phyloP scores from a whole-genome alignment of 2,797 vertebrate species.

The Chaetodon trifasciatus region DNA sequence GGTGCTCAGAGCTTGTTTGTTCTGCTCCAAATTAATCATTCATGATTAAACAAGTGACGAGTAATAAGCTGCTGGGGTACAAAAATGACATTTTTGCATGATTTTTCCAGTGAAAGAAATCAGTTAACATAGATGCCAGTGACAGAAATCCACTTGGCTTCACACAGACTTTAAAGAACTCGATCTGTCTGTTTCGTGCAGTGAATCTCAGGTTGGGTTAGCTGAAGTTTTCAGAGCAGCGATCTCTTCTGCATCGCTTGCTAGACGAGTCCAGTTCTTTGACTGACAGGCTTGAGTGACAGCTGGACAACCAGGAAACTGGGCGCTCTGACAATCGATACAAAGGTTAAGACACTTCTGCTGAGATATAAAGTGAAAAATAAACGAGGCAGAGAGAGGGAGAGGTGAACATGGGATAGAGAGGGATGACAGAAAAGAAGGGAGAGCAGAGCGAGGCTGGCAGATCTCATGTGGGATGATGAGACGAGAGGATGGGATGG shows the following conservation, averaged over 20 bases:
- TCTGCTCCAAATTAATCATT: no score
- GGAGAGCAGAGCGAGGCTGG: neutral
- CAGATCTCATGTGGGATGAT: constrained; percentile 30
- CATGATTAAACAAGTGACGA: no score
- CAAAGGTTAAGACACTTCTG: constrained; percentile 32
- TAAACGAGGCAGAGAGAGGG: constrained; percentile 5
- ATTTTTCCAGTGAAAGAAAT: no score
- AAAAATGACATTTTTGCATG: no score
- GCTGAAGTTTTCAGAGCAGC: neutral
- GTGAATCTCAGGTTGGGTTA: neutral
- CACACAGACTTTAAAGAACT: neutral
- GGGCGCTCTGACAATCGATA: constrained; percentile 12
- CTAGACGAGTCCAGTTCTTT: neutral
- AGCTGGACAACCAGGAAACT: constrained; percentile 12
- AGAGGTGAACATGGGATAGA: neutral
- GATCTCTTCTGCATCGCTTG: neutral
- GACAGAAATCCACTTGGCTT: neutral
- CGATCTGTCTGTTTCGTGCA: neutral
- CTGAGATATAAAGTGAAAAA: constrained; percentile 28
- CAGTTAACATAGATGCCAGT: neutral
- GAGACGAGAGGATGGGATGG: neutral
- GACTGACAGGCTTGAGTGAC: constrained; percentile 37
- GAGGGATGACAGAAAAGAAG: constrained; percentile 10
- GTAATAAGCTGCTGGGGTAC: no score
- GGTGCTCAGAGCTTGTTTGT: no score